Evolutionary conservation across 2,888 invertebrate species (phyloP), one percentile per base, ranked within the genome.

Genomic region (Toxonevra muliebris): DNA sequence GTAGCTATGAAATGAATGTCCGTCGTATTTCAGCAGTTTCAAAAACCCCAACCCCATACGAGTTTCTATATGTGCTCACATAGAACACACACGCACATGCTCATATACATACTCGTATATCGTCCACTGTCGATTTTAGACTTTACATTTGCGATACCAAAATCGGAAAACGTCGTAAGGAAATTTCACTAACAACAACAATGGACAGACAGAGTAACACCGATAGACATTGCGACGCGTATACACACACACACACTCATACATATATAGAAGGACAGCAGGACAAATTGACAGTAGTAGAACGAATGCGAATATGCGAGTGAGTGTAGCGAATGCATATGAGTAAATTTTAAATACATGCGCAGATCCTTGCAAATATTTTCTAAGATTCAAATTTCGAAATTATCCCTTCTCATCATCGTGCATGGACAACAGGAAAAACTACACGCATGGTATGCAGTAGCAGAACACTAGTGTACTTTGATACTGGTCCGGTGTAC

Each of bases 351-450:
- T 52, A 15, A 12, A 65, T 58, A 58, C 58, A 65, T 65, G 58
- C 65, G 65, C 65, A 65, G 50, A 65, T 58, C 52, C 20, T 58
- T 50, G 42, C 20, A 30, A 20, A 17, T 30, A 19, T 64, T 54
- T 48, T 64, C 13, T 55, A 54, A 54, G 50, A 43, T 48, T 43
- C 17, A 58, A 65, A 58, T 65, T 65, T 41, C 41, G 58, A 64
- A 65, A 41, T 65, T 59, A 19, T 20, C 54, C n/a, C 48, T 13
- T 48, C 48, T 48, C 48, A 48, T 4, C 48, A 48, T 11, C 13
- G 48, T 48, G 48, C 15, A 48, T 48, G 8, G 48, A 8, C 7
- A 15, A 4, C 48, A 48, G 48, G 48, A 48, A 30, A 30, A 30
- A 30, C 30, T 30, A 30, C 30, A 30, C 30, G 30, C 7, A 30